Base-by-base conservation (phyloP, 2,113 vertebrate species). In the Tupaia chinensis region DNA sequence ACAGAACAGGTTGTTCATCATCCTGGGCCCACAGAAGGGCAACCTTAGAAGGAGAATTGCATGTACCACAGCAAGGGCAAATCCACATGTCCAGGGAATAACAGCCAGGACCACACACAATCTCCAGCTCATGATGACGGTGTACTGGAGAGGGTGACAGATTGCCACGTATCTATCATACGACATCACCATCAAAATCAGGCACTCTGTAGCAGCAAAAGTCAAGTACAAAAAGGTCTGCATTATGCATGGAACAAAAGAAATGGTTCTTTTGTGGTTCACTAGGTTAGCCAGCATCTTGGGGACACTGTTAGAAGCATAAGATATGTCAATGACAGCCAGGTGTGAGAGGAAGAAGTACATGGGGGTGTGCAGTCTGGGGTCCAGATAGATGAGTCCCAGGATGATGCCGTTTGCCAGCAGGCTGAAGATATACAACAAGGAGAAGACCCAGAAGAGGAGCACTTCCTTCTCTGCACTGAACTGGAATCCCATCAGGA, bases 1-100 rank as follows among this genome's bases (percentile, higher is more conserved):
- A 95, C 98, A 98, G 25, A 97, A 98, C 82, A 98, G 84, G 15
- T 97, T 96, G 54, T 98, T 97, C 9, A 98, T 76, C 3, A 53
- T 34, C 19, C 53, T 65, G 10, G 96, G 79, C 3, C 93, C 96
- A 81, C 97, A 98, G 53, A 98, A 98, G 5, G 97, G 91, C 60
- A 97, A 13, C 53, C 92, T 79, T 54, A 97, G 87, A 10, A 97
- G 73, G 5, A 98, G 93, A 85, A 72, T 9, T 16, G 88, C 19
- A 4, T 97, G 94, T 3, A 93, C n/a, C 53, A 97, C 5, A 4
- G 94, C 80, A 27, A 98, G 72, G 15, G 83, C 20, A 44, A 95
- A 96, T 3, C 95, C 97, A 79, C 84, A 82, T 5, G 29, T n/a
- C 97, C 97, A 98, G 63, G 77, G 96, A 5, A 61, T 82, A 44